Conservation (phyloP, 1,140 invertebrate genomes). For the Acromyrmex echinatior region DNA sequence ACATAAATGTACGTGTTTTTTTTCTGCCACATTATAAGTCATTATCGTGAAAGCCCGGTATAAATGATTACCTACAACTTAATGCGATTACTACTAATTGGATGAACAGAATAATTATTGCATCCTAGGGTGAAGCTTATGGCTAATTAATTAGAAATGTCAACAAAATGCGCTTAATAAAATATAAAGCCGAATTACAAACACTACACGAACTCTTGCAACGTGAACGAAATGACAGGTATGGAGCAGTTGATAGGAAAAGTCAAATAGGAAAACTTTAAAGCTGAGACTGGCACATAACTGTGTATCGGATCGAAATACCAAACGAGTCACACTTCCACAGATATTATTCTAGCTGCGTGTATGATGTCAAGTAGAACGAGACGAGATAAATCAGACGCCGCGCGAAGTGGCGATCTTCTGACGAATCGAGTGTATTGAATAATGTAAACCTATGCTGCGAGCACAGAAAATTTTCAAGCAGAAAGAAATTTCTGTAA, state of each 20-base stretch:
- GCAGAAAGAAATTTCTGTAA: background rate
- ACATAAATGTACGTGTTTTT: background rate
- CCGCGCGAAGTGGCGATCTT: background rate
- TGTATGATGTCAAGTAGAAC: constrained; percentile 29
- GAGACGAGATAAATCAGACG: constrained; percentile 44
- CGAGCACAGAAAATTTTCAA: background rate
- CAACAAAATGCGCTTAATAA: constrained; percentile 12
- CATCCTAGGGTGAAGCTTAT: background rate
- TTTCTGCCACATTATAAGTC: background rate
- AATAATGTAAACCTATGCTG: background rate
- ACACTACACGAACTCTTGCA: background rate
- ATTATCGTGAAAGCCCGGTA: background rate
- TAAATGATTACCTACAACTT: background rate
- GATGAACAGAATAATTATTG: constrained; percentile 26
- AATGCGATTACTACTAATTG: constrained; percentile 10
- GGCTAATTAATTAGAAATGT: constrained; percentile 15
- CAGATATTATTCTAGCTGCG: constrained; percentile 23
- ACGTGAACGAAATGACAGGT: background rate
- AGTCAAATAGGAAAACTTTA: constrained; percentile 10
- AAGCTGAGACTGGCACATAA: background rate
- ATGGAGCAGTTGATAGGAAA: background rate
- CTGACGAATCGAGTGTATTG: background rate
- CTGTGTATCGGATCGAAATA: constrained; percentile 36
- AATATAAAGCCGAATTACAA: constrained; percentile 5
- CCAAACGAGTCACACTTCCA: background rate